Conservation (phyloP, 2,797 vertebrate species). For the Scyliorhinus canicula region DNA sequence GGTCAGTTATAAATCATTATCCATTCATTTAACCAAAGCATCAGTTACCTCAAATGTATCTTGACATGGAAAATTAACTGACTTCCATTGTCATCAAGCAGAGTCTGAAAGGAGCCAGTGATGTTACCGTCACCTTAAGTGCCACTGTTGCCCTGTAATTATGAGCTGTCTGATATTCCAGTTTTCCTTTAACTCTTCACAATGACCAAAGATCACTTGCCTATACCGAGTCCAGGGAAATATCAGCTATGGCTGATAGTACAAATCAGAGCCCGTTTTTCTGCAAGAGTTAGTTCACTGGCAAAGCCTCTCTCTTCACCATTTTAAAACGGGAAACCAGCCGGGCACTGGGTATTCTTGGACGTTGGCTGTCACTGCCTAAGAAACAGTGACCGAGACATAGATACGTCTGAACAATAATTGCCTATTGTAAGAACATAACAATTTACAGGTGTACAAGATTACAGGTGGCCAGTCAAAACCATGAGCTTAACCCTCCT, state of each 20-base stretch:
- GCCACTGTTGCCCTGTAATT: background rate
- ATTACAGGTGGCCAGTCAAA: too few relatives aligned
- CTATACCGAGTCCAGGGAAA: background rate
- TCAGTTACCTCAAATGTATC: background rate
- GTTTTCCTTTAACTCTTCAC: background rate
- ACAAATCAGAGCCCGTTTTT: background rate
- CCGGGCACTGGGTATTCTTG: too few relatives aligned
- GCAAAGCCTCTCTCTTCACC: too few relatives aligned
- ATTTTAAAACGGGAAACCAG: too few relatives aligned
- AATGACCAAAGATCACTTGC: background rate
- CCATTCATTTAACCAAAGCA: background rate
- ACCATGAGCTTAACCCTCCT: too few relatives aligned
- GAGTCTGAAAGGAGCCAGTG: background rate
- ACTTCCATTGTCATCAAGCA: background rate
- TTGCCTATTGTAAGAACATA: too few relatives aligned
- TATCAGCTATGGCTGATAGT: background rate
- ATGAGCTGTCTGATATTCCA: background rate
- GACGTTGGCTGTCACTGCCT: too few relatives aligned
- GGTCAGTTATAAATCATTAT: background rate
- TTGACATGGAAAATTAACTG: background rate
- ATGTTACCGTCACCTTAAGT: background rate
- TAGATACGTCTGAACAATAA: too few relatives aligned
- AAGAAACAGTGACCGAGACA: too few relatives aligned
- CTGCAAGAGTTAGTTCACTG: background rate
- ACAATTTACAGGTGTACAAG: too few relatives aligned